These are phyloP conservation scores for Thelaira solivaga DNA, from an alignment of 2,888 invertebrate genomes.

Conservation along the genomic window DNA sequence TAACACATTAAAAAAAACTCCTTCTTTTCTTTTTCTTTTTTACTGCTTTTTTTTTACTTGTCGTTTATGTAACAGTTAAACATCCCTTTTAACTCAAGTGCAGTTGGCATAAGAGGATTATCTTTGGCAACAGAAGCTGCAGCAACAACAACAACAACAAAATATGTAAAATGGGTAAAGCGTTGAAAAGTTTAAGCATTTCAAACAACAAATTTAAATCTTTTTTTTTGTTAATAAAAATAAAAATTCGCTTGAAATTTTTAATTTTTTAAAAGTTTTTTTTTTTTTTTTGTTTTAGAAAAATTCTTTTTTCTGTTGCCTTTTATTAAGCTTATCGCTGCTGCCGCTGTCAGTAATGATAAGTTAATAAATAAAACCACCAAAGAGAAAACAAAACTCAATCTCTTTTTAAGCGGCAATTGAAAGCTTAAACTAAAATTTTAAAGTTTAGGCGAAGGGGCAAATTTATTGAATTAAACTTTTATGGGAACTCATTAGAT, in stretches of 20 bases:
- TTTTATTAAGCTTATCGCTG: too few relatives aligned
- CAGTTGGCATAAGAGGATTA: conserved; percentile 62
- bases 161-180: conserved; percentile 52
- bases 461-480: too few relatives aligned
- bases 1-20: conserved; percentile 10
- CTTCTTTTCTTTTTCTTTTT: background rate
- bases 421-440: too few relatives aligned
- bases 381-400: background rate
- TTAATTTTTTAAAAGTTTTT: conserved; percentile 4
- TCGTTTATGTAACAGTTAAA: conserved; percentile 43
- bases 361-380: conserved; percentile 17
- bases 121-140: conserved; percentile 48
- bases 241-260: conserved; percentile 21
- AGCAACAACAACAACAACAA: conserved; percentile 15
- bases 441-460: too few relatives aligned
- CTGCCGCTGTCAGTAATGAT: background rate
- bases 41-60: background rate
- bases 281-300: too few relatives aligned
- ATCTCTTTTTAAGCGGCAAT: background rate
- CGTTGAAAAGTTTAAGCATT: conserved; percentile 61
- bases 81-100: conserved; percentile 59
- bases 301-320: too few relatives aligned
- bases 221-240: background rate
- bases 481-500: too few relatives aligned
- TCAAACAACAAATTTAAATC: conserved; percentile 28